Evolutionary conservation across 2,113 vertebrate species (phyloP), one percentile per base, ranked within the genome.

Genomic region (Ictidomys tridecemlineatus): DNA sequence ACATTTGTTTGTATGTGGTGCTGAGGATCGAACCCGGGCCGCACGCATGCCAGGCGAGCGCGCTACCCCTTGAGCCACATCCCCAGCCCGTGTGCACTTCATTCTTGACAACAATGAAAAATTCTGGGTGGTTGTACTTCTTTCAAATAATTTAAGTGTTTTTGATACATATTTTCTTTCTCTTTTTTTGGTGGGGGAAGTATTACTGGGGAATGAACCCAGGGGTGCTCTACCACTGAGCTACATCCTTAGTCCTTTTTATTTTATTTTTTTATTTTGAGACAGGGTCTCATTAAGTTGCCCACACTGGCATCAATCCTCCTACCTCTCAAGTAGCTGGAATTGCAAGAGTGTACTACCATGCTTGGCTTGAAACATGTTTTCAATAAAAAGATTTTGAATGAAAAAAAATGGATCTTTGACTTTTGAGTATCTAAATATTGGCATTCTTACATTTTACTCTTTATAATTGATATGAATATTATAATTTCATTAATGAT

Each of bases 41-140:
- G n/a, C n/a, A n/a, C n/a, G n/a, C n/a, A n/a, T n/a, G n/a, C n/a
- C n/a, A n/a, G n/a, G n/a, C n/a, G n/a, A n/a, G n/a, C n/a, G n/a
- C n/a, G n/a, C n/a, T n/a, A n/a, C n/a, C n/a, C n/a, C n/a, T n/a
- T n/a, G n/a, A n/a, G n/a, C n/a, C n/a, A n/a, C n/a, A n/a, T n/a
- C n/a, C n/a, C n/a, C n/a, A n/a, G n/a, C n/a, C n/a, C n/a, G n/a
- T 86, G 17, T 98, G 84, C 80, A 84, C 80, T 97, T 93, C 26
- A 95, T 76, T 58, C 37, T 94, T 88, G 39, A 91, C 45, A 32
- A 58, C 61, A 91, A 26, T 85, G 85, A 95, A 91, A 79, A 89
- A 79, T 84, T 96, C 39, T 91, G 63, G 48, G 28, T 93, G 53
- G 73, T 70, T 48, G 3, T 95, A 95, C 58, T 79, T 91, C 39